These are phyloP conservation scores for Dugesia japonica DNA, from an alignment of 2,888 invertebrate genomes.

Conservation along the genomic window DNA sequence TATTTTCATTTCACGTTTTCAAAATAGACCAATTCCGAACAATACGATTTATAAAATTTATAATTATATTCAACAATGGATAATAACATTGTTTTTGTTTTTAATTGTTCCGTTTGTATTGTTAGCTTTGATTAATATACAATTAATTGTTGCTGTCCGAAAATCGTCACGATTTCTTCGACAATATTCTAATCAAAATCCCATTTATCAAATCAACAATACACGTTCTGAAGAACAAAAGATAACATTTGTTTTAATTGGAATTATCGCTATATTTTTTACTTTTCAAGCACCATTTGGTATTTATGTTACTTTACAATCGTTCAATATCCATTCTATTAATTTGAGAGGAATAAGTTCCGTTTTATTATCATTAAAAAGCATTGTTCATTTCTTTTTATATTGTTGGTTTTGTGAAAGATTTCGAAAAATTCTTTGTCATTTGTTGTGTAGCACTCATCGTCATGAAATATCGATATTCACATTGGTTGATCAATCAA, in stretches of 20 bases:
- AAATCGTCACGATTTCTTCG: constrained; percentile 27
- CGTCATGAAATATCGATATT: not conserved
- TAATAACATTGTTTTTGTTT: constrained; percentile 23
- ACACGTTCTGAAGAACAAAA: constrained; percentile 22
- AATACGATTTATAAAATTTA: not conserved
- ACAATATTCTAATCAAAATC: constrained; percentile 1
- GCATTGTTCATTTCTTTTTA: constrained; percentile 25
- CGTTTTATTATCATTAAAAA: constrained; percentile 26
- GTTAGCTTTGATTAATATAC: constrained; percentile 14
- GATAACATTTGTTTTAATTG: constrained; percentile 23
- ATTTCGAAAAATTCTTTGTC: constrained; percentile 21
- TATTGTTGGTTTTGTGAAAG: constrained; percentile 32
- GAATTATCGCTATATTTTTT: constrained; percentile 13
- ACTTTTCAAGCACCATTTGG: constrained; percentile 28
- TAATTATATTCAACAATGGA: not conserved
- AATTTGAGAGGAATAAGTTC: not conserved
- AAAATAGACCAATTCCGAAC: not conserved
- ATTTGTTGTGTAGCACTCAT: not conserved
- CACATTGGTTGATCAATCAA: not conserved
- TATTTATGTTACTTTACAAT: not conserved
- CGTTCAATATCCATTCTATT: constrained; percentile 26
- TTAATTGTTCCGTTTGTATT: constrained; percentile 20
- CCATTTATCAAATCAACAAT: not conserved
- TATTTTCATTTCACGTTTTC: not conserved
- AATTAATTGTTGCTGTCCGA: constrained; percentile 23